Evolutionary conservation across 2,888 invertebrate species (phyloP), one percentile per base, ranked within the genome.

Genomic region (Thumatha senex): DNA sequence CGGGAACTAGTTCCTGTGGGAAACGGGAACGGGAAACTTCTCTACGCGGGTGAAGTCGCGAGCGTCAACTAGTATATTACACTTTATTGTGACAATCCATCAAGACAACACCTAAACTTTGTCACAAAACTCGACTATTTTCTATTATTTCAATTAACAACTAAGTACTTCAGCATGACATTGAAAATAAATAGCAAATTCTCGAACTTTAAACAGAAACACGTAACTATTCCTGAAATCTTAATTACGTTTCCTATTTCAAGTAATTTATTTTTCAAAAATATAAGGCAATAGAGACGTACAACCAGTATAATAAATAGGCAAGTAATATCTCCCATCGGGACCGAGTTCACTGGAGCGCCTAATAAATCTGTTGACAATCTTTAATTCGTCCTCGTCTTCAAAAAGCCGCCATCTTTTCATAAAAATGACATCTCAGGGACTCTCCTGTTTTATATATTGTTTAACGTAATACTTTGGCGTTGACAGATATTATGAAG

Each of bases 311-410:
- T 78, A 31, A 10, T 31, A 78, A 76, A 74, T 71, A 78, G 69
- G 69, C 67, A 72, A 62, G 75, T 66, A 69, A 74, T 69, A 74
- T 66, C 70, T 78, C 83, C 78, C 83, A 48, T 51, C 67, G 78
- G 82, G 76, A 67, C 67, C 73, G 78, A 59, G 78, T 80, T 87
- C 90, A 86, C 75, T 78, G 86, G 84, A 88, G 86, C 89, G 87
- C 78, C 76, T 90, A 89, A 89, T 89, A 89, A 90, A 89, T 85
- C 84, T 89, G 90, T 89, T 90, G 90, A 88, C 89, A 88, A 86
- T 86, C 87, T 87, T 87, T 90, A 89, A 89, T 89, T 89, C 82
- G 76, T 77, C 74, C 76, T 75, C 76, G 75, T 70, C 74, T 77
- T 75, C 77, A 24, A 24, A 24, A 78, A 73, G 70, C 67, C 62